Conservation (phyloP, 2,113 vertebrate genomes). For the Hypanus sabinus region DNA sequence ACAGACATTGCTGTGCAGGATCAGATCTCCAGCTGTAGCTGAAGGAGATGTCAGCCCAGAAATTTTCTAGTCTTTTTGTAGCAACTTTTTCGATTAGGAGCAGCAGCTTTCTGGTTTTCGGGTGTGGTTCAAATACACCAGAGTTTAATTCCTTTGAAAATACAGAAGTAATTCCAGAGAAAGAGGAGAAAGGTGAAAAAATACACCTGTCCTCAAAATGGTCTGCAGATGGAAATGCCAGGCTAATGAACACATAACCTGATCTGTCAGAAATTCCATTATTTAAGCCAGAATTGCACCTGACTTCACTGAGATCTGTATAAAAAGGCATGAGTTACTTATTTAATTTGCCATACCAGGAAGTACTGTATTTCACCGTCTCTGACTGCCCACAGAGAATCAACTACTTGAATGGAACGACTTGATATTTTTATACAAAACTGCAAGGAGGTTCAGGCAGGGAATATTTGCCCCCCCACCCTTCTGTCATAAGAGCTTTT, state of each 20-base stretch:
- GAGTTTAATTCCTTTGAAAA: neutral
- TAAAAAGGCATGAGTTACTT: neutral
- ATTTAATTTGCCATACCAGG: neutral
- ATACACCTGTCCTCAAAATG: neutral
- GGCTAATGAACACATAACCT: neutral
- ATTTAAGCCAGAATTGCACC: neutral
- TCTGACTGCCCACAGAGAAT: neutral
- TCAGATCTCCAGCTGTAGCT: neutral
- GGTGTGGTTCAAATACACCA: neutral
- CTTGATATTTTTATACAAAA: neutral
- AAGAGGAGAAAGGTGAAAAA: neutral
- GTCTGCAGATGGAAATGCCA: neutral
- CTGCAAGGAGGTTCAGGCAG: neutral
- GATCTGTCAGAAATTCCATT: neutral
- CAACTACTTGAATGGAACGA: neutral
- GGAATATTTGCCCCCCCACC: neutral
- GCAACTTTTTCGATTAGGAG: neutral
- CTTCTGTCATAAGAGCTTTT: neutral
- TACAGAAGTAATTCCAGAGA: neutral
- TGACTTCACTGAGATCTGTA: neutral
- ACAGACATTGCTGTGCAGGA: neutral
- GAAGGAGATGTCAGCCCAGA: neutral
- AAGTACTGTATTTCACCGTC: neutral
- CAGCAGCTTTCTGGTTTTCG: neutral
- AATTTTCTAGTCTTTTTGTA: neutral